Base-by-base conservation (phyloP, 2,797 vertebrate species). In the Propithecus perrieri region DNA sequence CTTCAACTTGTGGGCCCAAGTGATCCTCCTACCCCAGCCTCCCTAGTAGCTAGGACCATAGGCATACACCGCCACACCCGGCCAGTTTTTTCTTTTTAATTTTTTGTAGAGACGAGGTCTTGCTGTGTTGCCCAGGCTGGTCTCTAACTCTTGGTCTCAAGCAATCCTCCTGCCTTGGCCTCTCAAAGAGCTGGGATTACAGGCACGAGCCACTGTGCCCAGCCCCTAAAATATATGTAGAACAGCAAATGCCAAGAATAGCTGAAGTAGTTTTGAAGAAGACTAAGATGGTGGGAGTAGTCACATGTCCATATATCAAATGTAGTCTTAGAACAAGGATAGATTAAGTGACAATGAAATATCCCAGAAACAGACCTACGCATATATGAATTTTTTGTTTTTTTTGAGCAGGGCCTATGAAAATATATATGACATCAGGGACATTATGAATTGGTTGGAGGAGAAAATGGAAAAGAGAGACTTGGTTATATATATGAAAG, bases 261-360 rank as follows among this genome's bases (percentile, higher is more conserved):
- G 65, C 63, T 83, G 76, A 94, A 67, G 59, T 17, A 65, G 10
- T 96, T 95, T 86, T 91, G 89, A 85, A 72, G 72, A 89, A 76
- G n/a, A 71, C 81, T 95, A 57, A 89, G 63, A 67, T 71, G 11
- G 26, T 86, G 65, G 35, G 18, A 33, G n/a, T 72, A 65, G 17
- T 75, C 30, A 61, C 4, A 13, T 28, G 38, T 93, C 9, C 35
- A 74, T 41, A 69, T 59, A 85, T 28, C 80, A 71, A 61, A 71
- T 14, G 2, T 75, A n/a, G 30, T 80, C 41, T 95, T 87, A 63
- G 75, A 7, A 74, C 78, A 85, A 26, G 57, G 33, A 71, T 71
- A 61, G 43, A 81, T 53, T 57, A 65, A 89, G 65, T 96, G 61
- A 75, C 43, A 61, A 1, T 88, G 41, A 57, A 78, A 85, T 63